phyloP scores from a whole-genome alignment of 2,113 vertebrate genomes.

The Penelope pileata region DNA sequence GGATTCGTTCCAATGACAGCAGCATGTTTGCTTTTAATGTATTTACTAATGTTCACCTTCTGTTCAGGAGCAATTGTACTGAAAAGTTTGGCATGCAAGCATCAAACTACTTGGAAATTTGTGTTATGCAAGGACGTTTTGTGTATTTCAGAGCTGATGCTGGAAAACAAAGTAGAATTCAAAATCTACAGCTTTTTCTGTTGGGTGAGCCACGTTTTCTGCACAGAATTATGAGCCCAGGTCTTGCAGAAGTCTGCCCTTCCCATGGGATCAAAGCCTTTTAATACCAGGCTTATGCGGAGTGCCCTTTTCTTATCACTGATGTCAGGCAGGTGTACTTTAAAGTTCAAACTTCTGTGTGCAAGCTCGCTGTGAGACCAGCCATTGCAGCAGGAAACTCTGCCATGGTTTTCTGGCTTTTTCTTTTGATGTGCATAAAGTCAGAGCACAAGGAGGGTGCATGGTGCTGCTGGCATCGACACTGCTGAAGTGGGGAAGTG shows the following conservation, averaged over 20 bases:
- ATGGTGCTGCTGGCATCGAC: fast-evolving
- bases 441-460: not conserved
- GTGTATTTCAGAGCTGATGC: not conserved
- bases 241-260: fast-evolving
- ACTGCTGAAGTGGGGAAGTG: not conserved
- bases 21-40: not conserved
- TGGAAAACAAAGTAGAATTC: not conserved
- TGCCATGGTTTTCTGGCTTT: not conserved
- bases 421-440: not conserved
- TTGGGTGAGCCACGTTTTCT: not conserved
- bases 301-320: not conserved
- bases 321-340: not conserved
- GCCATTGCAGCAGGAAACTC: not conserved
- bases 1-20: not conserved
- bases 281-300: not conserved
- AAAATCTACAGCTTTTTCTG: not conserved
- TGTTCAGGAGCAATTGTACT: not conserved
- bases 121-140: not conserved
- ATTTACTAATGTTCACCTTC: not conserved
- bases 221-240: not conserved
- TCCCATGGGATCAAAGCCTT: not conserved
- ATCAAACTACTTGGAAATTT: not conserved
- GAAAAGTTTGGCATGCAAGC: not conserved
- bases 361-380: not conserved
- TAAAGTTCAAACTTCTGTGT: not conserved